A percentile compares a stretch with the other conserved stretches of the same genome.
Conservation (phyloP, 1,140 invertebrate genomes). For the Atopsyche davidsoni region DNA sequence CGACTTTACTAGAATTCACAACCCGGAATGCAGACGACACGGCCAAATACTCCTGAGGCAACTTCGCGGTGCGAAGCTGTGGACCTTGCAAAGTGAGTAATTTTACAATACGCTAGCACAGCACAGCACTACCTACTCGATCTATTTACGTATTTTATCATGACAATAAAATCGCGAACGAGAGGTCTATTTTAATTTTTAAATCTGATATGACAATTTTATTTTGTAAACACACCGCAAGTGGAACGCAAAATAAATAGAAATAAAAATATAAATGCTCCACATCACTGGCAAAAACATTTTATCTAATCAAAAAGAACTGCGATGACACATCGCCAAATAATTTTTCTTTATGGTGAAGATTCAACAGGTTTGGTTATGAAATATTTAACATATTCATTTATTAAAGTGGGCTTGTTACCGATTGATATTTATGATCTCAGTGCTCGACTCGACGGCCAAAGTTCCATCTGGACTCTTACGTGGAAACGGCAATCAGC, state of each 20-base stretch:
- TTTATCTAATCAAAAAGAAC: no score
- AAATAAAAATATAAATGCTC: background rate
- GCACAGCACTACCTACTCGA: conserved; percentile 5
- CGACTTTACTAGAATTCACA: conserved; percentile 56
- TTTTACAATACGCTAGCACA: background rate
- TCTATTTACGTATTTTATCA: no score
- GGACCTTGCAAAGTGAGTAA: conserved; percentile 63
- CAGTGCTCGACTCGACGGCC: conserved; percentile 65
- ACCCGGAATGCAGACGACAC: conserved; percentile 58
- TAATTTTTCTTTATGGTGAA: no score
- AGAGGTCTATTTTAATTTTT: background rate
- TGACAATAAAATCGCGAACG: no score
- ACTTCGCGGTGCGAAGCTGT: conserved; percentile 58
- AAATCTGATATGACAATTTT: background rate
- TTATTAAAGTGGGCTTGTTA: no score
- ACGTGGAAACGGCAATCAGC: conserved; percentile 61
- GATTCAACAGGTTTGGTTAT: no score
- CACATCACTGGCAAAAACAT: no score
- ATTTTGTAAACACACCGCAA: background rate
- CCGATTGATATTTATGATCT: conserved; percentile 1
- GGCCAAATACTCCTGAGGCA: conserved; percentile 60
- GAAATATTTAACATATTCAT: no score
- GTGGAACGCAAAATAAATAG: background rate
- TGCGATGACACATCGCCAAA: no score
- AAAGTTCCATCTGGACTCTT: conserved; percentile 62